phyloP scores from a whole-genome alignment of 2,797 vertebrate species.

The Oryzias dopingdopingensis region DNA sequence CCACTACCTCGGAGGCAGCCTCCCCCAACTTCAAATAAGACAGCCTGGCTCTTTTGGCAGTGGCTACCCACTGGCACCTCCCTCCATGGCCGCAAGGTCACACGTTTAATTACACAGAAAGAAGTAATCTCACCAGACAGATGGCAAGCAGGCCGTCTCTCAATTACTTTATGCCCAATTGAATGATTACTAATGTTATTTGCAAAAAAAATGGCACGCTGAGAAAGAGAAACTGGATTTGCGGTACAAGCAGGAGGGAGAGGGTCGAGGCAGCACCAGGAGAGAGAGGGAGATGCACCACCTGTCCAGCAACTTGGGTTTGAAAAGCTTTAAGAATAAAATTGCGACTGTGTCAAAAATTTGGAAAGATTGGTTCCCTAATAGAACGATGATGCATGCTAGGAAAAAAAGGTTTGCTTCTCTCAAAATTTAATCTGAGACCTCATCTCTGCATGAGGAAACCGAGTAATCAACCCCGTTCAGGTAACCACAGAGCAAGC shows the following conservation, averaged over 20 bases:
- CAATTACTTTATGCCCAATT: slow-evolving; percentile 76
- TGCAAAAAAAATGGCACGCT: slow-evolving; percentile 63
- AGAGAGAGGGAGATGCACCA: slow-evolving; percentile 62
- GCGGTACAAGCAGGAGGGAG: slow-evolving; percentile 39
- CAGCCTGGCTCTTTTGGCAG: slow-evolving; percentile 52
- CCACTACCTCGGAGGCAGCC: slow-evolving; percentile 14
- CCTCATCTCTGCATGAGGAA: slow-evolving; percentile 55
- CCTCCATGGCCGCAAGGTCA: slow-evolving; percentile 71
- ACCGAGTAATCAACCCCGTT: slow-evolving; percentile 66
- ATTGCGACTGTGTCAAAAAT: slow-evolving; percentile 59
- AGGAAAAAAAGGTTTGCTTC: slow-evolving; percentile 58
- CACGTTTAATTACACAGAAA: slow-evolving; percentile 82
- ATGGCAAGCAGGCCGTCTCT: slow-evolving; percentile 74
- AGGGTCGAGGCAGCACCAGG: slow-evolving; percentile 17
- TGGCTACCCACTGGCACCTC: slow-evolving; percentile 59
- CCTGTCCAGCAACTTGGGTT: slow-evolving; percentile 66
- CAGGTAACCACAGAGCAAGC: slow-evolving; percentile 76
- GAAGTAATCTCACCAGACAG: slow-evolving; percentile 78
- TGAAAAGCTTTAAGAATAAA: slow-evolving; percentile 70
- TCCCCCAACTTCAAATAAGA: slow-evolving; percentile 58
- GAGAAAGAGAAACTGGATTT: slow-evolving; percentile 57
- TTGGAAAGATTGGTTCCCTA: slow-evolving; percentile 52
- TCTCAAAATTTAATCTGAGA: slow-evolving; percentile 56
- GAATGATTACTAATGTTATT: slow-evolving; percentile 80
- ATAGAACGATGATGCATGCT: slow-evolving; percentile 56